phyloP scores from a whole-genome alignment of 2,797 vertebrate genomes.

The Australoheros facetus region DNA sequence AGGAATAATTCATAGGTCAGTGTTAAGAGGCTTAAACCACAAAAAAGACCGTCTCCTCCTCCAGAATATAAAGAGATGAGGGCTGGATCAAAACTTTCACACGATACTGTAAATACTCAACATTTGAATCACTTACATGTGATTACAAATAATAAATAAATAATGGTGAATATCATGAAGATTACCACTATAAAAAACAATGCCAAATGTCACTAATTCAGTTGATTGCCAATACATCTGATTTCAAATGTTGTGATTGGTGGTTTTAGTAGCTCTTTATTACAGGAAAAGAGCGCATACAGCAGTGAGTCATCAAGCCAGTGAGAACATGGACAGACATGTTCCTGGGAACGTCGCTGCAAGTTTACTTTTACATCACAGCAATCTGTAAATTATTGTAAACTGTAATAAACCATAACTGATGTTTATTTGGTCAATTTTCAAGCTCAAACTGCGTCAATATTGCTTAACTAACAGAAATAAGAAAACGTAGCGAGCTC shows the following conservation, averaged over 20 bases:
- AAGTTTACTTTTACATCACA: slow-evolving; percentile 26
- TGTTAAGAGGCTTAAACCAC: no score
- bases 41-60: no score
- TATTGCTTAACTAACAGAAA: no score
- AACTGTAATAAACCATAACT: background rate
- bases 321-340: background rate
- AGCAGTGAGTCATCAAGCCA: background rate
- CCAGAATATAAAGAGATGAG: no score
- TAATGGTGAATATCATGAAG: background rate
- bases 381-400: background rate
- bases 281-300: background rate
- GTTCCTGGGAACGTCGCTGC: background rate
- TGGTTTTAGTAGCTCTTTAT: background rate
- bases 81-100: background rate
- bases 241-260: slow-evolving; percentile 5
- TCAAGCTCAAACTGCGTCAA: no score
- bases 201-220: background rate
- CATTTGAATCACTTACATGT: no score
- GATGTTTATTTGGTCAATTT: no score
- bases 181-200: background rate
- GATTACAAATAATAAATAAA: background rate
- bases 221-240: background rate
- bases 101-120: background rate
- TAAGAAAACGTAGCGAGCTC: no score
- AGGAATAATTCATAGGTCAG: no score